Conservation (phyloP, 2,113 vertebrate genomes). For the human region GRCh38 chrX:96163501-96164000, state of each 20-base stretch:
- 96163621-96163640: neutral
- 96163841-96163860: neutral
- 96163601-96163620: neutral
- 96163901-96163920: conserved; percentile 9
- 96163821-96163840: conserved; percentile 27
- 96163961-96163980: neutral
- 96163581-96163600: conserved; percentile 14
- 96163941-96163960: neutral
- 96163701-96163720: neutral
- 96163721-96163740: conserved; percentile 22
- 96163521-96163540: conserved; percentile 8
- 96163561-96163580: conserved; percentile 46
- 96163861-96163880: neutral
- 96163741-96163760: conserved; percentile 45
- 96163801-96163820: neutral
- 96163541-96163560: neutral
- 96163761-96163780: neutral
- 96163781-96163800: neutral
- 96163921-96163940: neutral
- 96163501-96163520: conserved; percentile 31
- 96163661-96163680: conserved; percentile 15
- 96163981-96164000: neutral
- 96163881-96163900: neutral
- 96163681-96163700: conserved; percentile 29
- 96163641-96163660: conserved; percentile 32